Conservation (phyloP, 2,888 invertebrate genomes). For the Noctuana brunneofusca region DNA sequence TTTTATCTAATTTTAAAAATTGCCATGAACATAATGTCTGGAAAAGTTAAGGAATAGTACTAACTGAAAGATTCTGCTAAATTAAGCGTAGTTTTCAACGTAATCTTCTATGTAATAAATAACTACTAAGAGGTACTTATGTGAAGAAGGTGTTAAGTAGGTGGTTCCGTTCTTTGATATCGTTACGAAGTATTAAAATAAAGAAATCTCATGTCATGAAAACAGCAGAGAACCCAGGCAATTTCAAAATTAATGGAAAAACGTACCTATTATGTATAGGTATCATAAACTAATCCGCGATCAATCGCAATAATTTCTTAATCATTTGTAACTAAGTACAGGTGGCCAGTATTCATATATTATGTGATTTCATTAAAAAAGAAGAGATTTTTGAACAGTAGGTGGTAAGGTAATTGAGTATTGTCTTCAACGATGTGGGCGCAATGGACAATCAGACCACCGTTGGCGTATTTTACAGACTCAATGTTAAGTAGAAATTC, state of each 20-base stretch:
- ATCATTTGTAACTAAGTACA: not conserved
- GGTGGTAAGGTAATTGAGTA: constrained; percentile 71
- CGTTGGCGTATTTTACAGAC: constrained; percentile 29
- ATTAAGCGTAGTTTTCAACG: too few species aligned
- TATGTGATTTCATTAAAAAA: constrained; percentile 14
- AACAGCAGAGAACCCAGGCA: not conserved
- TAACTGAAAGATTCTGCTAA: too few species aligned
- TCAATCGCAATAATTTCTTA: not conserved
- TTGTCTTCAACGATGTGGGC: constrained; percentile 67
- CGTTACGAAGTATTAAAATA: too few species aligned
- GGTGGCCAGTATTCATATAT: not conserved
- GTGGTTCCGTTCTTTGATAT: too few species aligned
- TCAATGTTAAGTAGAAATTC: not conserved
- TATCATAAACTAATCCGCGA: not conserved
- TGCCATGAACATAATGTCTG: too few species aligned
- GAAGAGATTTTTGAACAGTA: constrained; percentile 52
- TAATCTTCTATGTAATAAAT: too few species aligned
- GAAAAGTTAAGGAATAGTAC: too few species aligned
- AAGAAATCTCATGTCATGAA: too few species aligned
- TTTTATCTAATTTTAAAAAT: too few species aligned
- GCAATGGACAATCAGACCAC: constrained; percentile 42
- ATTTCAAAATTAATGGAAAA: not conserved
- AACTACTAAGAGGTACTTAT: too few species aligned
- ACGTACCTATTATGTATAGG: too few species aligned
- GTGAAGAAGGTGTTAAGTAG: too few species aligned